Base-by-base conservation (phyloP, 2,113 vertebrate genomes). In the Mobula hypostoma region DNA sequence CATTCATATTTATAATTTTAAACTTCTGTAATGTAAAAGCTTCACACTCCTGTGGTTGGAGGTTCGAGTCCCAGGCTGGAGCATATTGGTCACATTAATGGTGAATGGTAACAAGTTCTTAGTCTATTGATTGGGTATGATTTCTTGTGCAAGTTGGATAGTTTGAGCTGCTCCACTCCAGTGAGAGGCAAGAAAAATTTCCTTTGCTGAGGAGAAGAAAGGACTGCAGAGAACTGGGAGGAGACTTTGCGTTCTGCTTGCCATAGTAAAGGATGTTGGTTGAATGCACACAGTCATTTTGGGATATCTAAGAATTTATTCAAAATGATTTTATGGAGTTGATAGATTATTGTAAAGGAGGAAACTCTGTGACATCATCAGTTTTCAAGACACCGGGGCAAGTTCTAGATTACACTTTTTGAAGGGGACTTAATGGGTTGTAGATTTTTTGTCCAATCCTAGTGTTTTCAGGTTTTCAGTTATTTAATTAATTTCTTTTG, bases 1-100 rank as follows among this genome's bases (percentile, higher is more conserved):
- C 36, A 27, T 93, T 66, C n/a, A 93, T 93, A 72, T 93, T 93
- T 93, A 93, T 93, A 74, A 92, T 90, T 58, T 85, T 72, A 48
- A 93, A 48, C 72, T 48, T 40, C 90, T 72, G 32, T 93, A 72
- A 32, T 72, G 4, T 74, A 72, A 93, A 70, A 93, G 48, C 27
- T 90, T 63, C 87, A 90, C 63, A 90, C 63, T 68, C 68, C 68
- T 74, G 70, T 56, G 58, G 68, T 92, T 72, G n/a, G 36, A 40
- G 12, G 90, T 40, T 74, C 24, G 27, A 74, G 70, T 66, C 14
- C 15, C 61, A 90, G 58, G 27, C 56, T 90, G 12, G 58, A 27
- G 61, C 85, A 90, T n/a, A 19, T 66, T 58, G 40, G n/a, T 61
- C 85, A 90, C 85, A 36, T 21, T 66, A n/a, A 90, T 15, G n/a